Base-by-base conservation (phyloP, 2,888 invertebrate genomes). In the Yponomeuta sedellus region DNA sequence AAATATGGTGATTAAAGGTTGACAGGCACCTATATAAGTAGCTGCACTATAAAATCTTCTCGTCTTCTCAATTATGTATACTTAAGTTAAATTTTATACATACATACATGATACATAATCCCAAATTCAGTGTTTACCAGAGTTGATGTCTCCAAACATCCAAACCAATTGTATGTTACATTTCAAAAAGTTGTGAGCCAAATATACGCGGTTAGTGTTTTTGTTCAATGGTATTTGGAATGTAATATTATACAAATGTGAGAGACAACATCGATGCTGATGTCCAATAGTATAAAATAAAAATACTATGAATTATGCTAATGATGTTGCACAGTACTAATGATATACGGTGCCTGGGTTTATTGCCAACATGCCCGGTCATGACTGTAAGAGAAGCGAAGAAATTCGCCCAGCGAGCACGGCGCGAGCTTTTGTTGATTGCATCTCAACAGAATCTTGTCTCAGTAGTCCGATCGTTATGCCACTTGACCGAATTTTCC, bases 231-330 rank as follows among this genome's bases (percentile, higher is more conserved):
- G 3, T 22, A 61, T 28, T 11, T 16, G 61, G 61, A 61, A 61
- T 25, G 16, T 19, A 19, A 61, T 61, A 11, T 61, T 22, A 61
- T 16, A 52, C 44, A 52, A 52, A 52, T 8, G 44, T 52, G 44
- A 52, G 12, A 44, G 44, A 52, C 12, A 52, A 52, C 44, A 52
- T 52, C 12, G 44, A 52, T 52, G 16, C 11, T 44, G 12, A 44
- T 44, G 44, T 16, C 16, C 44, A 52, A 16, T 16, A 52, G 44
- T 63, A 63, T 44, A 20, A 63, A 63, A 63, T 63, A 63, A 63
- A 34, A 63, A 63, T 63, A 39, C 61, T 61, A 63, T 63, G 19
- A 44, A 63, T 63, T 44, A 63, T 22, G 39, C 63, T 63, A 63
- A 44, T 40, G 63, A 44, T 44, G 19, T 63, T 63, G 44, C 44